phyloP scores from a whole-genome alignment of 2,113 vertebrate genomes.

The Anoura caudifer region DNA sequence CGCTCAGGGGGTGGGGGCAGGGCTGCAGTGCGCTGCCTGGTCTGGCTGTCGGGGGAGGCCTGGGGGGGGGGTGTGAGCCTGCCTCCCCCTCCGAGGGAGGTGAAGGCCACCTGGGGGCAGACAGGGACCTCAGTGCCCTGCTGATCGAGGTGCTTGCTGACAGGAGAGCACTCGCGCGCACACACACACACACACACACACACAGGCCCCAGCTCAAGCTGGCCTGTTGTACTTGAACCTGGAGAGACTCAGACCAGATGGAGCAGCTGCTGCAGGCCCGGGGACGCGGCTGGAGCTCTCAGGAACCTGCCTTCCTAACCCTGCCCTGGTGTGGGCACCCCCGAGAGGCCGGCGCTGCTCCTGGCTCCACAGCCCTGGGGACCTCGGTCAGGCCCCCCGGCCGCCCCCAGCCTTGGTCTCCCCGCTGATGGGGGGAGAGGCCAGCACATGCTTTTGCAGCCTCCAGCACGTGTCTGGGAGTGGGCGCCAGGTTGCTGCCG shows the following conservation, averaged over 20 bases:
- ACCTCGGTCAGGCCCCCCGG: accelerated
- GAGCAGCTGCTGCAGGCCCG: accelerated
- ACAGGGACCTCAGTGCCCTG: neutral
- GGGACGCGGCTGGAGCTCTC: accelerated
- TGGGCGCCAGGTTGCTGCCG: neutral
- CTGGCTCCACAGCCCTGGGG: accelerated
- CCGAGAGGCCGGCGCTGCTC: accelerated
- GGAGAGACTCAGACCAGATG: accelerated
- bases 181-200: too few species aligned
- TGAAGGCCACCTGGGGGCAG: neutral
- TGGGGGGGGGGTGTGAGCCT: too few species aligned
- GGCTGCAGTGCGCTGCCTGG: accelerated
- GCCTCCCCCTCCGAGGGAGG: neutral
- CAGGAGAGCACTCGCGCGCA: accelerated
- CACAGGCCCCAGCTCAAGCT: accelerated
- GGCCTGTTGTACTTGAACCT: accelerated
- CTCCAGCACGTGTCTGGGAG: accelerated
- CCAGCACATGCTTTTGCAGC: accelerated
- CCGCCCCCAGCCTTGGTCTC: neutral
- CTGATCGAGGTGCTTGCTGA: too few species aligned
- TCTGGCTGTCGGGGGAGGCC: neutral
- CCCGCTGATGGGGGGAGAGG: accelerated
- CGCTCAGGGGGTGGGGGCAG: accelerated
- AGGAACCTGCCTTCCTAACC: accelerated
- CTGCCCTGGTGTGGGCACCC: accelerated